phyloP scores from a whole-genome alignment of 2,113 vertebrate genomes.

The Brachyhypopomus gauderio region DNA sequence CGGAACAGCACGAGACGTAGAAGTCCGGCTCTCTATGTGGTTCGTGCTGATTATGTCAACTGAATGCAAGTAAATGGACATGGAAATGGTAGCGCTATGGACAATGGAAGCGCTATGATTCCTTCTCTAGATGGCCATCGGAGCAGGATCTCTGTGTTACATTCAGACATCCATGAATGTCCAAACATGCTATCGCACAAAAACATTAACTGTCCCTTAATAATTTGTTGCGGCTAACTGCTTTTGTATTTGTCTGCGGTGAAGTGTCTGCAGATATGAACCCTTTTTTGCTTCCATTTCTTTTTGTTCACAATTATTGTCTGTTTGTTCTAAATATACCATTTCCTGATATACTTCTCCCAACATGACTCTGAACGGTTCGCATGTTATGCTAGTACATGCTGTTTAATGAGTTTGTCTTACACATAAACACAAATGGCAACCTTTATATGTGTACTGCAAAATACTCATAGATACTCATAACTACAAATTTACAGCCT shows the following conservation, averaged over 20 bases:
- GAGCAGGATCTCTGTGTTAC: not conserved
- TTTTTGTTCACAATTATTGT: not conserved
- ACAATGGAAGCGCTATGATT: conserved; percentile 68
- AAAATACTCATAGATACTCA: conserved; percentile 15
- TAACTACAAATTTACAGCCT: conserved; percentile 8
- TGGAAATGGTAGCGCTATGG: too few relatives aligned
- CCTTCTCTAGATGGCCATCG: conserved; percentile 21
- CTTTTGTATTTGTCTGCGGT: too few relatives aligned
- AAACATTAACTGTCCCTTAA: too few relatives aligned
- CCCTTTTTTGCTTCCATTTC: not conserved
- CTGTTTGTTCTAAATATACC: not conserved
- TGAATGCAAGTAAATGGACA: conserved; percentile 44
- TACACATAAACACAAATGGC: not conserved
- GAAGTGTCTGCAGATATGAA: too few relatives aligned
- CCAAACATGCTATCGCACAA: too few relatives aligned
- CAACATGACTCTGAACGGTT: too few relatives aligned
- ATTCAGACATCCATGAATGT: not conserved
- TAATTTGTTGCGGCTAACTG: too few relatives aligned
- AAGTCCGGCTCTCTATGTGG: too few relatives aligned
- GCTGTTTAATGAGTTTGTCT: not conserved
- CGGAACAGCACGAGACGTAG: too few relatives aligned
- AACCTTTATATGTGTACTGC: not conserved
- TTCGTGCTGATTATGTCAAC: not conserved
- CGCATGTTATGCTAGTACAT: too few relatives aligned
- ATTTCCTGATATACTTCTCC: too few relatives aligned